Evolutionary conservation across 1,140 invertebrate genomes (phyloP).

Genomic region (Diachasmimorpha longicaudata): DNA sequence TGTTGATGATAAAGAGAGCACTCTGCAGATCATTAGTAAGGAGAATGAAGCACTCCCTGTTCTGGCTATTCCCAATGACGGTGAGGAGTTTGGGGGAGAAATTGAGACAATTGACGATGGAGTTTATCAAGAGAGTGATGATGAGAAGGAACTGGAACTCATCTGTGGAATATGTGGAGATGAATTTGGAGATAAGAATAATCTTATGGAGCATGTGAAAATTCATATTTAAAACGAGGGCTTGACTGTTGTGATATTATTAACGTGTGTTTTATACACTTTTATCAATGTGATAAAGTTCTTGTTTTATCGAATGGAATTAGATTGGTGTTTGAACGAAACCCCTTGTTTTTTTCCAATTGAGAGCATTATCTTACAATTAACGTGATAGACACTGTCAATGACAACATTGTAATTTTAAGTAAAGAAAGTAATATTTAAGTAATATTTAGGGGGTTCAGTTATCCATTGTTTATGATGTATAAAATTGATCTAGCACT

Average conservation of each 20-base stretch:
- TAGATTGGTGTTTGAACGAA: no score
- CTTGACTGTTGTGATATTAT: neutral
- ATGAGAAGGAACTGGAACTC: conserved; percentile 43
- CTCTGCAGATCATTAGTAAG: conserved; percentile 23
- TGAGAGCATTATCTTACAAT: no score
- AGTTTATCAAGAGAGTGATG: conserved; percentile 33
- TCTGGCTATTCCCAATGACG: neutral
- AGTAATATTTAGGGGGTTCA: no score
- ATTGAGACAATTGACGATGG: neutral
- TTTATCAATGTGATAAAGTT: neutral
- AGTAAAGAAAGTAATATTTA: no score
- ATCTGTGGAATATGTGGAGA: conserved; percentile 57
- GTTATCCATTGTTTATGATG: no score
- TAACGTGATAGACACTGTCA: no score
- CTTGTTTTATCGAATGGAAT: neutral
- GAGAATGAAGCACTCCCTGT: conserved; percentile 9
- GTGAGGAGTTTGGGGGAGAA: neutral
- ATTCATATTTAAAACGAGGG: conserved; percentile 53
- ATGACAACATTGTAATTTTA: no score
- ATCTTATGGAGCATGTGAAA: conserved; percentile 58
- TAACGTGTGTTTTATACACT: conserved; percentile 17
- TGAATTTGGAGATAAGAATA: conserved; percentile 51
- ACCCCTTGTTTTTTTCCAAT: no score
- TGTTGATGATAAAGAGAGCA: neutral
- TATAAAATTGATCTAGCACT: no score